A percentile compares a stretch with the other conserved stretches of the same genome.
Evolutionary conservation across 2,113 vertebrate genomes (phyloP).

Genomic region (Bufo bufo): DNA sequence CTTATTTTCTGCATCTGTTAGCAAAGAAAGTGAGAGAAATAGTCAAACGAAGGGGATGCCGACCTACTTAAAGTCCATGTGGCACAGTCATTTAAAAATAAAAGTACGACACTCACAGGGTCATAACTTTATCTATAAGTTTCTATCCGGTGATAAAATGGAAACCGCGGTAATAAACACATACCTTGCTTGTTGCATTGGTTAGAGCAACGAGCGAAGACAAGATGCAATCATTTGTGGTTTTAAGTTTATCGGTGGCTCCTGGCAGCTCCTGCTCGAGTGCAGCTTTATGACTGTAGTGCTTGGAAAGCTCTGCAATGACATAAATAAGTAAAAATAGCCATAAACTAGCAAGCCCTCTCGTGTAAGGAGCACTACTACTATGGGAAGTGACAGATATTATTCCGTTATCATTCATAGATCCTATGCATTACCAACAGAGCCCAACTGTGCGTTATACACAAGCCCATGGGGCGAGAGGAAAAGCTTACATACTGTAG

Average conservation of each 20-base stretch:
- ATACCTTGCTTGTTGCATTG: constrained; percentile 88
- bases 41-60: too few species aligned
- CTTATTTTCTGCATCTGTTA: too few species aligned
- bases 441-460: not conserved
- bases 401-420: not conserved
- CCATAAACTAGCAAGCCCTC: not conserved
- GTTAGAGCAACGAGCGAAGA: constrained; percentile 87
- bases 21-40: too few species aligned
- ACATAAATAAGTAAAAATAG: constrained; percentile 35
- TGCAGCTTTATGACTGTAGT: constrained; percentile 90
- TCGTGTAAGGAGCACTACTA: not conserved
- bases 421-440: not conserved
- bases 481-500: not conserved
- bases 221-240: constrained; percentile 93
- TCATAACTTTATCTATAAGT: not conserved
- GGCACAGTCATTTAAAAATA: not conserved
- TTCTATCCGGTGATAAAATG: not conserved
- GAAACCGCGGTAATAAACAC: not conserved
- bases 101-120: not conserved
- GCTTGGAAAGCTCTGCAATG: constrained; percentile 87
- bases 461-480: not conserved
- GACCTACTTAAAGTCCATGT: too few species aligned
- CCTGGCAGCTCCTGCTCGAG: constrained; percentile 91
- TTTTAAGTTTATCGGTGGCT: constrained; percentile 91
- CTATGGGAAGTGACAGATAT: not conserved